phyloP scores from a whole-genome alignment of 2,113 vertebrate genomes.

The Alces alces region DNA sequence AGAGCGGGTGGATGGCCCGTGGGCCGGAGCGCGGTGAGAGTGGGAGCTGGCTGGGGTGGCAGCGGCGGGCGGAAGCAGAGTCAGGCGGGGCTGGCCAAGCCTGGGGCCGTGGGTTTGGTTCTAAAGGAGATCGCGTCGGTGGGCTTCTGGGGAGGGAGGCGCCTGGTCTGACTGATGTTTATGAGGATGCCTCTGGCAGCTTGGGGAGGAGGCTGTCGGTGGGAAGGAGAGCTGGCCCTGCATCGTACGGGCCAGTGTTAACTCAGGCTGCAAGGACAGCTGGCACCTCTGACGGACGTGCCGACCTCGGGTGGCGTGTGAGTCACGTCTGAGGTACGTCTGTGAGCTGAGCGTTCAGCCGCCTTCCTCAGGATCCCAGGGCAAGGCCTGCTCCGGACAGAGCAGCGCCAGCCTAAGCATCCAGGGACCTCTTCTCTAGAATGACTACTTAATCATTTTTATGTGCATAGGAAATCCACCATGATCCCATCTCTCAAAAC shows the following conservation, averaged over 20 bases:
- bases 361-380: not conserved
- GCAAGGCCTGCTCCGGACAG: not conserved
- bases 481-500: not conserved
- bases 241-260: not conserved
- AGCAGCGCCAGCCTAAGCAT: not conserved
- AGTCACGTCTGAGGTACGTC: not conserved
- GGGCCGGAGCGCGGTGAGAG: not conserved
- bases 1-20: fast-evolving
- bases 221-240: not conserved
- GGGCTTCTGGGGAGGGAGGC: not conserved
- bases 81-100: not conserved
- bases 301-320: not conserved
- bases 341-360: not conserved
- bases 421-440: not conserved
- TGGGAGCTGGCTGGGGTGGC: not conserved
- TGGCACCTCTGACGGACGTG: not conserved
- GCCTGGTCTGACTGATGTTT: not conserved
- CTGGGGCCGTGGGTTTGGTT: not conserved
- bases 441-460: constrained; percentile 39
- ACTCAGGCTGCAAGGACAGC: not conserved
- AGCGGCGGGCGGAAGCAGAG: not conserved
- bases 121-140: not conserved
- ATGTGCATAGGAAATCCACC: constrained; percentile 20
- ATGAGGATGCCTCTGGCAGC: not conserved
- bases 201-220: not conserved